Percentiles rank a stretch among this genome's conserved stretches.
Conservation (phyloP, 2,888 invertebrate species). For the Phortica magna region DNA sequence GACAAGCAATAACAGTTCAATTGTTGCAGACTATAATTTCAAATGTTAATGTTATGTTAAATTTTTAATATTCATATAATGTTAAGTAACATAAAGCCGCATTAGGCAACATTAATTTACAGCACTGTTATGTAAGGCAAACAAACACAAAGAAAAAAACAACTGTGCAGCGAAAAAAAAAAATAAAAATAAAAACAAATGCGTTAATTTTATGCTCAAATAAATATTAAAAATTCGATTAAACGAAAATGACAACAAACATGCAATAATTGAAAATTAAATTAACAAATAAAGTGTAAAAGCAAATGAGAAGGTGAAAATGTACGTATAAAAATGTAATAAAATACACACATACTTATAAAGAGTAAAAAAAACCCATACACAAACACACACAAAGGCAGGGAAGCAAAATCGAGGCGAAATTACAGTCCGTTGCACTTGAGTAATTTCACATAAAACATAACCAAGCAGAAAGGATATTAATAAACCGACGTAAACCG, state of each 20-base stretch:
- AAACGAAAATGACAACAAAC: constrained; percentile 50
- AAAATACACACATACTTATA: constrained; percentile 58
- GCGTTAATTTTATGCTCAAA: constrained; percentile 49
- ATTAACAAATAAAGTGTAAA: constrained; percentile 47
- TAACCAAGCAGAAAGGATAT: constrained; percentile 71
- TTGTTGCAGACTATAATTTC: too few species aligned
- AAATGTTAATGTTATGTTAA: too few species aligned
- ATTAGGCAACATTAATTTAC: too few species aligned
- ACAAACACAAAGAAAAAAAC: neutral
- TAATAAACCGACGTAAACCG: constrained; percentile 70
- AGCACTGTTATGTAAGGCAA: too few species aligned
- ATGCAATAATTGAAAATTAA: constrained; percentile 57
- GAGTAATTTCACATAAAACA: constrained; percentile 71
- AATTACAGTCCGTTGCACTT: constrained; percentile 69
- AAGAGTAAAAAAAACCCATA: constrained; percentile 36
- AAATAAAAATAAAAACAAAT: neutral
- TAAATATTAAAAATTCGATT: constrained; percentile 53
- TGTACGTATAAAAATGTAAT: constrained; percentile 46
- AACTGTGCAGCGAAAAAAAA: neutral
- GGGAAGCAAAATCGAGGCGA: constrained; percentile 11
- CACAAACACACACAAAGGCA: constrained; percentile 34
- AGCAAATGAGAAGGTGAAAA: constrained; percentile 30
- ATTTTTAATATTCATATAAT: too few species aligned
- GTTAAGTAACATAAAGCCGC: too few species aligned
- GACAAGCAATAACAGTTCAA: too few species aligned